These are phyloP conservation scores for Drosophila tani DNA, from an alignment of 1,140 invertebrate species.

Conservation along the genomic window DNA sequence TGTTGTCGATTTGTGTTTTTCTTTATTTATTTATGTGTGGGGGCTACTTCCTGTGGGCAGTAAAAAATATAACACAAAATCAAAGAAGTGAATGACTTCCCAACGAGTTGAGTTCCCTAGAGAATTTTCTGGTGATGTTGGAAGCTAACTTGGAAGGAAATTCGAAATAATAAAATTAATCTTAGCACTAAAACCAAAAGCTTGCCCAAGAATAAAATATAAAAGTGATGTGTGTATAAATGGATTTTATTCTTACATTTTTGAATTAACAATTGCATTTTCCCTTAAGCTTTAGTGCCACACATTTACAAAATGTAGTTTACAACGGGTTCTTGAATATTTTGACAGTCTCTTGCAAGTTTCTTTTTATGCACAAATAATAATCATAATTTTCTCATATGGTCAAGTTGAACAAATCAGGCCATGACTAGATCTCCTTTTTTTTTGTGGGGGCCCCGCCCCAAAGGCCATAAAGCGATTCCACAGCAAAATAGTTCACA, in stretches of 20 bases:
- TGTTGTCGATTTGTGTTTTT: slow-evolving; percentile 21
- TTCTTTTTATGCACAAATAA: neutral
- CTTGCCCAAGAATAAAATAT: too few species aligned
- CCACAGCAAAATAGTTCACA: slow-evolving; percentile 42
- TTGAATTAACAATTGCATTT: too few species aligned
- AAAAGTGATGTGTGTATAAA: neutral
- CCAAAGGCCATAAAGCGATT: slow-evolving; percentile 47
- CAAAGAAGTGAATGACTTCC: slow-evolving; percentile 1
- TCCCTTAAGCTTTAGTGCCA: too few species aligned
- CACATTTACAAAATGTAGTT: too few species aligned
- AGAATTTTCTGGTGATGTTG: neutral
- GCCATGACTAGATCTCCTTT: neutral
- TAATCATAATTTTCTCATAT: slow-evolving; percentile 4
- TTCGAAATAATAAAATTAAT: neutral
- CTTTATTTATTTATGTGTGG: slow-evolving; percentile 1
- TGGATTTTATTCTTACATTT: too few species aligned
- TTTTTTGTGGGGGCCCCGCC: neutral
- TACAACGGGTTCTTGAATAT: neutral
- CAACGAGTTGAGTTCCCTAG: slow-evolving; percentile 6
- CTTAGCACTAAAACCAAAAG: neutral
- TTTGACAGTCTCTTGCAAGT: neutral
- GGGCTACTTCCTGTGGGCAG: slow-evolving; percentile 36
- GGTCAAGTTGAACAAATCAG: slow-evolving; percentile 24
- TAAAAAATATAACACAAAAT: neutral
- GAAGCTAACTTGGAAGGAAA: neutral